Conservation (phyloP, 2,888 invertebrate species). For the Bugula neritina region DNA sequence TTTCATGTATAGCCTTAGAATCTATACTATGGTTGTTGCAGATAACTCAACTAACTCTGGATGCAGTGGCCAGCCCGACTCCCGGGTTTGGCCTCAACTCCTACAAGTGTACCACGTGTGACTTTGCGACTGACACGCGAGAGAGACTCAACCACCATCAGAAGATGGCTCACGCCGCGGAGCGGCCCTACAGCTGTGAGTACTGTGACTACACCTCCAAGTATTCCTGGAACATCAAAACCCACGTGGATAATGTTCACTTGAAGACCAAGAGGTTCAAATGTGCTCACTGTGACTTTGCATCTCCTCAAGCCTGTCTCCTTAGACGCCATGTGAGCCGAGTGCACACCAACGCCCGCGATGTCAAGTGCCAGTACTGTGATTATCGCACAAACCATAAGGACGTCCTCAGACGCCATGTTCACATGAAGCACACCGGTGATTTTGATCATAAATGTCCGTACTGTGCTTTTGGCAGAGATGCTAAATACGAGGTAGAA, state of each 20-base stretch:
- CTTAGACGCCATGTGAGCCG: neutral
- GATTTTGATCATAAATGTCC: slow-evolving; percentile 25
- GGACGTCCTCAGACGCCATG: slow-evolving; percentile 18
- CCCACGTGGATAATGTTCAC: slow-evolving; percentile 14
- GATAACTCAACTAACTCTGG: neutral
- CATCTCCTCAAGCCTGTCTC: slow-evolving; percentile 9
- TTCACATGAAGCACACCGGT: slow-evolving; percentile 23
- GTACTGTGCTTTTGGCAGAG: slow-evolving; percentile 3
- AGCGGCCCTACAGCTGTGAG: slow-evolving; percentile 14
- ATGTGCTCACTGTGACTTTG: slow-evolving; percentile 9
- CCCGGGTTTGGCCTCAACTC: slow-evolving; percentile 20
- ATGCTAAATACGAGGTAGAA: slow-evolving; percentile 23
- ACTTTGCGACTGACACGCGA: slow-evolving; percentile 10
- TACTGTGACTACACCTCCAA: slow-evolving; percentile 18
- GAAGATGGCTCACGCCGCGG: slow-evolving; percentile 1
- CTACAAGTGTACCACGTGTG: slow-evolving; percentile 19
- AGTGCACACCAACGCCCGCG: slow-evolving; percentile 19
- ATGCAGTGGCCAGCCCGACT: neutral
- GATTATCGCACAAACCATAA: slow-evolving; percentile 21
- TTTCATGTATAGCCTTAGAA: too few relatives aligned
- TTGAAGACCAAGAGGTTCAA: slow-evolving; percentile 17
- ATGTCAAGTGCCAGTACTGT: slow-evolving; percentile 13
- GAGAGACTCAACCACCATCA: slow-evolving; percentile 18
- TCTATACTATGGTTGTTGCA: too few relatives aligned
- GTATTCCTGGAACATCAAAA: slow-evolving; percentile 24